Base-by-base conservation (phyloP, 2,113 vertebrate genomes). In the Syngnathoides biaculeatus region DNA sequence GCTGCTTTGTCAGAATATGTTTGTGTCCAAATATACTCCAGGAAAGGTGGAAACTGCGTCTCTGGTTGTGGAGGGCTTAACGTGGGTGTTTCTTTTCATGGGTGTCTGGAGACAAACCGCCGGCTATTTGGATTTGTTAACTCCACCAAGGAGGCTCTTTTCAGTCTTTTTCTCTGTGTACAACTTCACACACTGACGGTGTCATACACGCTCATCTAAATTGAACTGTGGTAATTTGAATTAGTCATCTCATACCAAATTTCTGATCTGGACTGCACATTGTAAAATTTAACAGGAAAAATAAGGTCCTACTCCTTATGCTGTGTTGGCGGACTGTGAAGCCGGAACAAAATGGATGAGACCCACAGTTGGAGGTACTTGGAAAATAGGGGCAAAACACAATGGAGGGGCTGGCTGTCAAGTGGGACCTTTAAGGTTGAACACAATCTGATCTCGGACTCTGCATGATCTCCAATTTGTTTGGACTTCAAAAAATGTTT, bases 11-110 rank as follows among this genome's bases (percentile, higher is more conserved):
- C 78, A 83, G 57, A 83, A 59, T 45, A 12, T 73, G 40, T 80
- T 73, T 83, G 75, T 69, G 84, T 86, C 75, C 69, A 79, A 69
- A 58, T 69, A 12, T 60, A 79, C 84, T 82, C 55, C 55, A 71
- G 86, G 84, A 81, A 68, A 84, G 60, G 74, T 68, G 70, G 67
- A 78, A 61, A 67, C 2, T 40, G 73, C 74, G 48, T 24, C 64
- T 55, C 17, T 68, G 20, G 61, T n/a, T 52, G 13, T 71, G 4
- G 60, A 27, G 7, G 17, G 61, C n/a, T 17, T 60, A 35, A 24
- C 48, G 40, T 61, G 47, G 53, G 59, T 73, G 47, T 72, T 62
- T 62, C 40, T 43, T 26, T 43, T 26, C 60, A 42, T 62, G 22
- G 19, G 5, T 12, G 35, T 17, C 2, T 35, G 15, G 55, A 27